Percentiles rank a stretch among this genome's conserved stretches.
Evolutionary conservation across 2,113 vertebrate genomes (phyloP).

Genomic region (Furnarius figulus): DNA sequence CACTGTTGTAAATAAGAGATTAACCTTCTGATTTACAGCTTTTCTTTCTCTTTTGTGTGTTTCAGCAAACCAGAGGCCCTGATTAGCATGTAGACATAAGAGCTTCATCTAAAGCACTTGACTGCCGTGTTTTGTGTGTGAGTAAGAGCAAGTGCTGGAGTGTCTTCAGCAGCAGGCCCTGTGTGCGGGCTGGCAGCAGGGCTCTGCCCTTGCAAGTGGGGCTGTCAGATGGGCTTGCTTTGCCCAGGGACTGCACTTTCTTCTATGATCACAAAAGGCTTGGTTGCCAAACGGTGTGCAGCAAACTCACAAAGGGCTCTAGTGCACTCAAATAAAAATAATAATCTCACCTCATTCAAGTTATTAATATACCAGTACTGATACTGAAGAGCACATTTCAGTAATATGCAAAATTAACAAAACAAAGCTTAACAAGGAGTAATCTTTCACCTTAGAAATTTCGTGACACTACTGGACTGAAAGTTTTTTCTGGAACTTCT

Average conservation of each 20-base stretch:
- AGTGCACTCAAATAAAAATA: not conserved
- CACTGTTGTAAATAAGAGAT: not conserved
- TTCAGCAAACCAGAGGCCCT: not conserved
- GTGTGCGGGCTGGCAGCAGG: not conserved
- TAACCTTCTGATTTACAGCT: not conserved
- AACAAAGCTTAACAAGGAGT: not conserved
- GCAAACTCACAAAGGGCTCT: not conserved
- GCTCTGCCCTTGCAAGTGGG: not conserved
- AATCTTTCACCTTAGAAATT: not conserved
- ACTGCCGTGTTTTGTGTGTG: not conserved
- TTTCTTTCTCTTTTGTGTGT: not conserved
- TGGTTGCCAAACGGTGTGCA: rapidly evolving
- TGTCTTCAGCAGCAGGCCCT: not conserved
- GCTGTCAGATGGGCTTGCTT: not conserved
- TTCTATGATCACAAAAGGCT: not conserved
- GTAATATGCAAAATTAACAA: not conserved
- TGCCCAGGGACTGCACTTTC: not conserved
- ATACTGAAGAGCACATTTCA: not conserved
- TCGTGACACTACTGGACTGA: not conserved
- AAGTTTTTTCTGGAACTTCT: not conserved
- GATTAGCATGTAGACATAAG: not conserved
- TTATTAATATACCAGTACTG: not conserved
- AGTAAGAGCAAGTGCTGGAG: rapidly evolving
- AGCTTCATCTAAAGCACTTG: not conserved
- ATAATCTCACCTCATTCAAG: not conserved